Evolutionary conservation across 2,113 vertebrate species (phyloP), one percentile per base, ranked within the genome.

Genomic region (Ictidomys tridecemlineatus): DNA sequence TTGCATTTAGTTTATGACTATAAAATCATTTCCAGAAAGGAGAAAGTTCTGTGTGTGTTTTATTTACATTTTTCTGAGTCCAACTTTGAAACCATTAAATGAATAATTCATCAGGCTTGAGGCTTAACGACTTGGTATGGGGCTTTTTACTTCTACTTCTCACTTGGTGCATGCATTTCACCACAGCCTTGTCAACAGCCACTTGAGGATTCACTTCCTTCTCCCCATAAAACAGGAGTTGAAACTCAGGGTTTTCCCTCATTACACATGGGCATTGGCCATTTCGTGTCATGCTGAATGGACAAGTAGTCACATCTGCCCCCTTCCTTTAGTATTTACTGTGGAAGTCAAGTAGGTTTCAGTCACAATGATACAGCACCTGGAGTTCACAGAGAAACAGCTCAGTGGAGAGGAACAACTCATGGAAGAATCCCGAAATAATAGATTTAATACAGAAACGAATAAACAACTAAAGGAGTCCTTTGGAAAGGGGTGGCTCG

Each of bases 91-190:
- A 69, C 95, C 97, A 39, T 74, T 56, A 34, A 32, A 97, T 98
- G 94, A 98, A 98, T 98, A 98, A 98, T 98, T 98, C 97, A 98
- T 93, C 37, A 84, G 34, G 28, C 80, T 77, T 91, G 86, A 91
- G 95, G 84, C 79, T 97, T 97, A 97, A 97, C 37, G 89, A 98
- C 95, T 98, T 93, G 4, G 20, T 92, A 97, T 70, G 13, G 92
- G 53, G 72, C 13, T 94, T 97, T 98, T 98, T 87, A 85, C 98
- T 97, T 92, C 90, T 28, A 37, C 83, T 97, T 97, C 87, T 97
- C 97, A 95, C 94, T 97, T 94, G 86, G 12, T 86, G 95, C 92
- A 74, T 37, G 9, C 58, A 53, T 58, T 98, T 97, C 2, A 78
- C 96, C 67, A 93, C 76, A 91, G 95, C 94, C 69, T 94, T 97